phyloP scores from a whole-genome alignment of 2,888 invertebrate species.

The Rugalucina vietnamica region DNA sequence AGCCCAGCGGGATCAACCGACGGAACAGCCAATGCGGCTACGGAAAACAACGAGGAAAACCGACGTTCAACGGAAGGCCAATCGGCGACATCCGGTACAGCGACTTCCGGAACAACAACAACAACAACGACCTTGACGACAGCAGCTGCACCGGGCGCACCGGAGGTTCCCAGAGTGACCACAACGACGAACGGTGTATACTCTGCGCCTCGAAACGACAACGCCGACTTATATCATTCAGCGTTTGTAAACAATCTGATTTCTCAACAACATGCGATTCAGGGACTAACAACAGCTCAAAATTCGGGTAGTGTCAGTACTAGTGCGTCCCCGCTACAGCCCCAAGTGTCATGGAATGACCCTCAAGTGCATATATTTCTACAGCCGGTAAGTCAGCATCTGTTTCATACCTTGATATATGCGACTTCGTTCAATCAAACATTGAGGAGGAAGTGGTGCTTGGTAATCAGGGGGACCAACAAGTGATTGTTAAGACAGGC shows the following conservation, averaged over 20 bases:
- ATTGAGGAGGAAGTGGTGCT: background rate
- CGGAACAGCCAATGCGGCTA: background rate
- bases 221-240: no score
- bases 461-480: background rate
- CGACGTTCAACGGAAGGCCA: no score
- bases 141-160: background rate
- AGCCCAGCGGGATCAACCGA: background rate
- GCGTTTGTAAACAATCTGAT: no score
- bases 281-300: background rate
- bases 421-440: background rate
- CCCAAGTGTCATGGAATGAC: slow-evolving; percentile 5
- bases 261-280: background rate
- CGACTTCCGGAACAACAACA: background rate
- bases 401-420: background rate
- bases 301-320: background rate
- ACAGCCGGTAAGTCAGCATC: slow-evolving; percentile 4
- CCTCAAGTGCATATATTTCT: background rate
- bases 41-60: background rate
- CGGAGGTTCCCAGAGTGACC: background rate
- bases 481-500: background rate
- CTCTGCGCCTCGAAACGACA: no score
- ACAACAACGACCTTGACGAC: background rate
- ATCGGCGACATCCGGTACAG: background rate
- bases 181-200: no score
- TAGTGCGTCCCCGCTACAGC: background rate